These are phyloP conservation scores for Sitta carolinensis DNA, from an alignment of 2,797 vertebrate genomes.

Conservation along the genomic window DNA sequence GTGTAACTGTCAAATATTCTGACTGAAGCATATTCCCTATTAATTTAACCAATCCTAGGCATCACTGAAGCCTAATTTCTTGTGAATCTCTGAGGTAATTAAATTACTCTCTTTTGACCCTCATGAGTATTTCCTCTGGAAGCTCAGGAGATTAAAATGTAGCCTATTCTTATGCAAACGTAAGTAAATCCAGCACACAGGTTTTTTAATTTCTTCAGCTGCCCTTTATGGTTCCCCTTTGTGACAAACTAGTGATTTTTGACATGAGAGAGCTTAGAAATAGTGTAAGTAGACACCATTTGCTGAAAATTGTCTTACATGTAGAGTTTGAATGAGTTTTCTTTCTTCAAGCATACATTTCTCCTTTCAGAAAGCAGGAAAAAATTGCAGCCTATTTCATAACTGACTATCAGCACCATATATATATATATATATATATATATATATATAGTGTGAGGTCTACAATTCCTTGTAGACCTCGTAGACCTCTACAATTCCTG, in stretches of 20 bases:
- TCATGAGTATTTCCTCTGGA: constrained; percentile 1
- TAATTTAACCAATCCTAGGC: constrained; percentile 29
- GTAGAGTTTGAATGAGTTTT: neutral
- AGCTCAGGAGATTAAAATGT: constrained; percentile 34
- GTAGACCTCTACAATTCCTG: neutral
- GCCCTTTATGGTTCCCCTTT: constrained; percentile 1
- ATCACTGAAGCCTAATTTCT: constrained; percentile 48
- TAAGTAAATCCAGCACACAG: neutral
- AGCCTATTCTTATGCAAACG: constrained; percentile 1
- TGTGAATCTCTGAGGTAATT: constrained; percentile 45
- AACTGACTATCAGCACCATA: neutral
- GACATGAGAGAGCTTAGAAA: neutral
- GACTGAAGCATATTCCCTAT: constrained; percentile 2
- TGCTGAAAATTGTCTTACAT: neutral
- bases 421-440: neutral
- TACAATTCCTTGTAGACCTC: neutral
- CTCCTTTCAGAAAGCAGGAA: neutral
- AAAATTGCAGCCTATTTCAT: neutral
- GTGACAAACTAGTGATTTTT: constrained; percentile 6
- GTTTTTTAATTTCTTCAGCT: constrained; percentile 32
- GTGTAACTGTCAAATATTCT: neutral
- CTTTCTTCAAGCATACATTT: neutral
- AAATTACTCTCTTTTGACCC: constrained; percentile 21
- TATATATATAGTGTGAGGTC: too few species aligned
- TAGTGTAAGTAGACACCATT: neutral